These are phyloP conservation scores for Argyrosomus regius DNA, from an alignment of 2,797 vertebrate genomes.

Conservation along the genomic window DNA sequence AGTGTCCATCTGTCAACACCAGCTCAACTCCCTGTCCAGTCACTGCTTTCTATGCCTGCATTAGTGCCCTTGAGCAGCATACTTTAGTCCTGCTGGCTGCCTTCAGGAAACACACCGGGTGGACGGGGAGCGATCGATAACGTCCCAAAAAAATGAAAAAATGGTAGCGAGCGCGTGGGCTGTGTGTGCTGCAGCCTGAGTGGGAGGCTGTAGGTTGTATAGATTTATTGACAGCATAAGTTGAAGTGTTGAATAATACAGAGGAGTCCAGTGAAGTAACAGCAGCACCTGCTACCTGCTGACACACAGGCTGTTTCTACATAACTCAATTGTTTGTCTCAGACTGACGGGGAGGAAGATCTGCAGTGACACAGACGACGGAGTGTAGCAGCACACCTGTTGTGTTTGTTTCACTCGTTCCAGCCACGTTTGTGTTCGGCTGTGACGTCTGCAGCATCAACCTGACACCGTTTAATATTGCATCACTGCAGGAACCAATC, in stretches of 20 bases:
- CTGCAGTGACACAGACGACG: background rate
- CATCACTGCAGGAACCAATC: background rate
- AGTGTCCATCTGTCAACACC: no score
- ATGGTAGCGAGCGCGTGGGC: background rate
- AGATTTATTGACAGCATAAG: constrained; percentile 52
- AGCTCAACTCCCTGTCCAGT: no score
- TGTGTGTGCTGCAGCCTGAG: background rate
- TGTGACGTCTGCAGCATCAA: no score
- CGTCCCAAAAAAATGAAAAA: background rate
- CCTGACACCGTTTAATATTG: background rate
- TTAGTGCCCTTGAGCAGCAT: background rate
- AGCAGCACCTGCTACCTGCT: constrained; percentile 17
- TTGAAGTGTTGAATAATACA: constrained; percentile 50
- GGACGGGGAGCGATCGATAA: constrained; percentile 4
- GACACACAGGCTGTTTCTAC: background rate
- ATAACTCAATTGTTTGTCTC: no score
- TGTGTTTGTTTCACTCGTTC: background rate
- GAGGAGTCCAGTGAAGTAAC: constrained; percentile 20
- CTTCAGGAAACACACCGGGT: no score
- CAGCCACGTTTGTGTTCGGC: background rate
- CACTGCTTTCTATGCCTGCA: no score
- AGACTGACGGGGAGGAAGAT: background rate
- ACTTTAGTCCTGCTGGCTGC: no score
- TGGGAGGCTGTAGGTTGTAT: constrained; percentile 22
- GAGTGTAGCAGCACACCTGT: background rate